phyloP scores from a whole-genome alignment of 2,888 invertebrate species.

The Ferdinandea cuprea region DNA sequence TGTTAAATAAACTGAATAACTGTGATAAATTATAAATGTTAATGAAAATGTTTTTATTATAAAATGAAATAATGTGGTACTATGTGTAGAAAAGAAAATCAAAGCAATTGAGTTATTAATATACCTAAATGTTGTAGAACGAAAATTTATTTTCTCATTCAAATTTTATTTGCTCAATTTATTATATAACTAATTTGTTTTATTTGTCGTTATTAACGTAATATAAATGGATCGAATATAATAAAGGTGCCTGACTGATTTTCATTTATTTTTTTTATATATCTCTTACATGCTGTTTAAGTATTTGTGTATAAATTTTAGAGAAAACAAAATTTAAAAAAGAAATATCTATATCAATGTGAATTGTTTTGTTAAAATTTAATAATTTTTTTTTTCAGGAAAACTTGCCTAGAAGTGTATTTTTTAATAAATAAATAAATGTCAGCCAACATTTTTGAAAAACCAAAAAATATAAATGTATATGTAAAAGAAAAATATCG shows the following conservation, averaged over 20 bases:
- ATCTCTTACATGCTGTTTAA: constrained; percentile 34
- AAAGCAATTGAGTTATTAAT: constrained; percentile 41
- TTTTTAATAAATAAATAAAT: constrained; percentile 67
- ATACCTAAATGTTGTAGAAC: constrained; percentile 65
- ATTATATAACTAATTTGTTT: constrained; percentile 1
- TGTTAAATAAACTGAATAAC: constrained; percentile 74
- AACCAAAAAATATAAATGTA: constrained; percentile 49
- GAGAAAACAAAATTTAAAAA: neutral
- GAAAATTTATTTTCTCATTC: constrained; percentile 46
- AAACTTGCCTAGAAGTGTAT: constrained; percentile 52
- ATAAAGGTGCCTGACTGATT: constrained; percentile 73
- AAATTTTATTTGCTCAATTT: constrained; percentile 65
- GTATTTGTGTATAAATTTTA: constrained; percentile 39
- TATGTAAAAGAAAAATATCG: constrained; percentile 46
- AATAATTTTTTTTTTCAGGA: constrained; percentile 26
- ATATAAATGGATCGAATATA: constrained; percentile 44
- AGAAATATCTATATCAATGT: constrained; percentile 32
- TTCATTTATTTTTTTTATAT: constrained; percentile 50
- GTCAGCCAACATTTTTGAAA: constrained; percentile 69
- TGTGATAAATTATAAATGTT: constrained; percentile 75
- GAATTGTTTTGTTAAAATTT: constrained; percentile 36
- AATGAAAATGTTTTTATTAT: constrained; percentile 64
- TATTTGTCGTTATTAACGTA: neutral
- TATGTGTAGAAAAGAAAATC: constrained; percentile 58
- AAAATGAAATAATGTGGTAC: constrained; percentile 67